phyloP scores from a whole-genome alignment of 2,888 invertebrate genomes.

The Caenorhabditis zanzibari region DNA sequence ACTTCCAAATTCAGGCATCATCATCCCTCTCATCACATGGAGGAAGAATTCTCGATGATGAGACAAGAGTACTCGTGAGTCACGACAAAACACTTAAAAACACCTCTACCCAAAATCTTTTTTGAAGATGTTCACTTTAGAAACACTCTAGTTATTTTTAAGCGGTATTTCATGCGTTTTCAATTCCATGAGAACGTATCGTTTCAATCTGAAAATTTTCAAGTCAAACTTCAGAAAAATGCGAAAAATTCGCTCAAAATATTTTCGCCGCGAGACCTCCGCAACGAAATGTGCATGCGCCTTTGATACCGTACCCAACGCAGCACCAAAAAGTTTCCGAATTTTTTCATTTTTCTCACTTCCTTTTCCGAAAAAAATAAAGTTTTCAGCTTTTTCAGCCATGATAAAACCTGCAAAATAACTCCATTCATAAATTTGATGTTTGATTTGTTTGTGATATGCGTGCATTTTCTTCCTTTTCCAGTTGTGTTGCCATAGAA shows the following conservation, averaged over 20 bases:
- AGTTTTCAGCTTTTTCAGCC: not conserved
- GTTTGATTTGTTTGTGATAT: not conserved
- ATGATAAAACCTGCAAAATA: not conserved
- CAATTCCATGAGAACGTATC: too few relatives aligned
- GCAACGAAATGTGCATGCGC: not conserved
- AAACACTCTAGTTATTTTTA: slow-evolving; percentile 31
- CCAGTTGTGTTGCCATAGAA: slow-evolving; percentile 25
- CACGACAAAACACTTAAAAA: slow-evolving; percentile 64
- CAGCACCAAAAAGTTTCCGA: not conserved
- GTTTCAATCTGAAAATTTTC: too few relatives aligned
- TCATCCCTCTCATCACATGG: slow-evolving; percentile 39
- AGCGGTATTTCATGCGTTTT: not conserved
- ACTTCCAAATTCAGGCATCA: slow-evolving; percentile 1
- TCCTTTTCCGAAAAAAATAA: not conserved
- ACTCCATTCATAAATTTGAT: not conserved
- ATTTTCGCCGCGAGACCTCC: not conserved
- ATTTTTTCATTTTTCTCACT: not conserved
- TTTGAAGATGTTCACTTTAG: slow-evolving; percentile 51
- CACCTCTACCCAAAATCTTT: slow-evolving; percentile 36
- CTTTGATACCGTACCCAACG: slow-evolving; percentile 24
- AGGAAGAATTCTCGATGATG: slow-evolving; percentile 41
- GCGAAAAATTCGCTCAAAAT: not conserved
- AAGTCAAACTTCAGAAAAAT: not conserved
- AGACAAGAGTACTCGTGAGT: slow-evolving; percentile 64
- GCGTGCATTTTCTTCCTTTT: not conserved